phyloP scores from a whole-genome alignment of 2,113 vertebrate genomes.

The Aptenodytes forsteri region DNA sequence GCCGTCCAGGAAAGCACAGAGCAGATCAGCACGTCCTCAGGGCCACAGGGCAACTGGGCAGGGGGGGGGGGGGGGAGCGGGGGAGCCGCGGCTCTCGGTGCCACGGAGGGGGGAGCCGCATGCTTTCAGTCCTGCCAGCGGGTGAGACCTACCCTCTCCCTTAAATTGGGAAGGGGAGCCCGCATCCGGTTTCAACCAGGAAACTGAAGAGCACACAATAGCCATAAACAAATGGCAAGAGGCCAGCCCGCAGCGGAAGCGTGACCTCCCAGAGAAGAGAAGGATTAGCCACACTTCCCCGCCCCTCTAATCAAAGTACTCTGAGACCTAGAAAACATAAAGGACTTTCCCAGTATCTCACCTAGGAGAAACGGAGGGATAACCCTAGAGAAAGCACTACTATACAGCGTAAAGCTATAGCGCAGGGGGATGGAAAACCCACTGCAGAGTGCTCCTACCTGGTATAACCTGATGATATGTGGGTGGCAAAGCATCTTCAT shows the following conservation, averaged over 20 bases:
- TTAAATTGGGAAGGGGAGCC: not conserved
- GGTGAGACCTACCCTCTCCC: not conserved
- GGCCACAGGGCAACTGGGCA: not conserved
- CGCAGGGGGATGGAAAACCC: not conserved
- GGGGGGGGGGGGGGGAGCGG: not conserved
- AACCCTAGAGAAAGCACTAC: not conserved
- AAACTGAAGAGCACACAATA: slow-evolving; percentile 23
- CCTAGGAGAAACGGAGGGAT: rapidly evolving
- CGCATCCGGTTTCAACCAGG: not conserved
- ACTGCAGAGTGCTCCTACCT: slow-evolving; percentile 74
- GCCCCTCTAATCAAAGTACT: not conserved
- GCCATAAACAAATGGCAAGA: slow-evolving; percentile 23
- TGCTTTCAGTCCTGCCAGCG: rapidly evolving
- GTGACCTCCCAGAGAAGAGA: not conserved
- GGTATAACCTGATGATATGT: slow-evolving; percentile 96
- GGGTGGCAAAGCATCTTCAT: slow-evolving; percentile 99
- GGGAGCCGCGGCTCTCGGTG: too few species aligned
- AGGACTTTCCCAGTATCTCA: not conserved
- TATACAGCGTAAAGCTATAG: rapidly evolving
- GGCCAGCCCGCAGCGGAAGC: not conserved
- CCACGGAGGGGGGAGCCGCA: not conserved
- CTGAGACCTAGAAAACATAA: not conserved
- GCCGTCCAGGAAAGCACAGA: not conserved
- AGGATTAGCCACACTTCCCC: not conserved
- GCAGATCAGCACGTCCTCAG: not conserved